These are phyloP conservation scores for Semotilus atromaculatus DNA, from an alignment of 2,797 vertebrate genomes.

Conservation along the genomic window DNA sequence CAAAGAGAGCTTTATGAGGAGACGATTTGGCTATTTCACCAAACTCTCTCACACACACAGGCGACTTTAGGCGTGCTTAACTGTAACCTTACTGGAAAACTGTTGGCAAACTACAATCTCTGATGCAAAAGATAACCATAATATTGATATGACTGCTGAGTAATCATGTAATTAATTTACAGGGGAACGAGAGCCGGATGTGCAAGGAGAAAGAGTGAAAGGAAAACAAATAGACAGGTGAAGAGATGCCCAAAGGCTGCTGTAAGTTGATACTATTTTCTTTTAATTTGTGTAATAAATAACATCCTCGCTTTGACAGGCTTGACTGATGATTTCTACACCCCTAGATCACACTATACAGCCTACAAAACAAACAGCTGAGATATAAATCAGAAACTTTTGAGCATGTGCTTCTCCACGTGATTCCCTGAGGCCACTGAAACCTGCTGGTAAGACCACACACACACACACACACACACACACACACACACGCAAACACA, in stretches of 20 bases:
- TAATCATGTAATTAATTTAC: conserved; percentile 43
- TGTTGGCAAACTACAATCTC: conserved; percentile 69
- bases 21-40: conserved; percentile 23
- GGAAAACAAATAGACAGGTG: conserved; percentile 29
- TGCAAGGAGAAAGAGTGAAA: conserved; percentile 58
- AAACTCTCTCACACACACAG: conserved; percentile 57
- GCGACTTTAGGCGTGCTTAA: conserved; percentile 59
- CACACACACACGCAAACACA: too few relatives aligned
- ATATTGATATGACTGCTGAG: conserved; percentile 60
- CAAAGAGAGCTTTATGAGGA: conserved; percentile 69
- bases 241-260: conserved; percentile 52
- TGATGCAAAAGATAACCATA: conserved; percentile 63
- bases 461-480: neutral
- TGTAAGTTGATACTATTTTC: conserved; percentile 68
- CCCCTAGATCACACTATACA: conserved; percentile 51
- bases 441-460: conserved; percentile 48
- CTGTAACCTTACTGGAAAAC: conserved; percentile 58
- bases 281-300: conserved; percentile 60
- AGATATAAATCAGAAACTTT: conserved; percentile 46
- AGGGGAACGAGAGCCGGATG: conserved; percentile 55
- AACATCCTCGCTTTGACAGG: conserved; percentile 60
- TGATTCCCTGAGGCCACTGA: conserved; percentile 28
- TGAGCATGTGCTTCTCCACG: neutral
- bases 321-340: conserved; percentile 52
- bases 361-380: conserved; percentile 35